phyloP scores from a whole-genome alignment of 2,113 vertebrate genomes.

The Daubentonia madagascariensis region DNA sequence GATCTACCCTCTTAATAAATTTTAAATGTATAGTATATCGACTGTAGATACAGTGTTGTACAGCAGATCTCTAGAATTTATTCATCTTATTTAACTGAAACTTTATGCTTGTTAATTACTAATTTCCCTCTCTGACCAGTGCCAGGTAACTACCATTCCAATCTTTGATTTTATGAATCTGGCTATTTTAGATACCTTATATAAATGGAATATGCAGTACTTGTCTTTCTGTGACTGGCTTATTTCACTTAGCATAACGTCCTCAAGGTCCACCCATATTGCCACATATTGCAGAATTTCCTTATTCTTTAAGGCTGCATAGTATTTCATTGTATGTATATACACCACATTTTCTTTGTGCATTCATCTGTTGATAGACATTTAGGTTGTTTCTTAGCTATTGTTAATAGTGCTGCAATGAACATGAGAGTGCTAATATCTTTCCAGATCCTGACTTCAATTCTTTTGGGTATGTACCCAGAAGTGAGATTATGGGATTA shows the following conservation, averaged over 20 bases:
- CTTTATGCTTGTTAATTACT: neutral
- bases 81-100: neutral
- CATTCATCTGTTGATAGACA: neutral
- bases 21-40: neutral
- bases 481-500: neutral
- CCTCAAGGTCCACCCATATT: neutral
- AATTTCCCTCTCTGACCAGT: neutral
- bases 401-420: neutral
- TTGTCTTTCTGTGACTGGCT: neutral
- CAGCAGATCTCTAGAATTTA: neutral
- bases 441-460: neutral
- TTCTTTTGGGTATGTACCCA: neutral
- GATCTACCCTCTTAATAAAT: neutral
- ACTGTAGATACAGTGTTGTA: too few relatives aligned
- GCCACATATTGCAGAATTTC: neutral
- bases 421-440: too few relatives aligned
- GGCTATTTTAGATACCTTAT: neutral
- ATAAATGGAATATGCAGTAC: neutral
- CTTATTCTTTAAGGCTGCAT: neutral
- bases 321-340: neutral
- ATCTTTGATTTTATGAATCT: neutral
- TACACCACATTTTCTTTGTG: neutral
- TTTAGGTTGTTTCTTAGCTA: neutral
- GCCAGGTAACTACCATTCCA: neutral
- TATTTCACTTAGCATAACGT: neutral